phyloP scores from a whole-genome alignment of 2,888 invertebrate species.

The Caenorhabditis drosophilae region DNA sequence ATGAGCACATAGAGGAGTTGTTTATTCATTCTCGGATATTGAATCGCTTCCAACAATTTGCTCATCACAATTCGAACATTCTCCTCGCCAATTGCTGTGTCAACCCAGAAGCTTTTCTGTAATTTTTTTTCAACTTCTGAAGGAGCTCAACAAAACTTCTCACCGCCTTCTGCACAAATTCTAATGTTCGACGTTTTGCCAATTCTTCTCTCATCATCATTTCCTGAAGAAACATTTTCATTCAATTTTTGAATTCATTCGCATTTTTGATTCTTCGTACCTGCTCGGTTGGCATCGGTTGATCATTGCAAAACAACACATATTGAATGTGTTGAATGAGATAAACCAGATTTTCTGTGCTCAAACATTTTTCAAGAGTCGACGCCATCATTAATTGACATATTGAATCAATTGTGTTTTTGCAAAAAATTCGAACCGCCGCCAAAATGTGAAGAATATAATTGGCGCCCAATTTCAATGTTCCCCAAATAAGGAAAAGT shows the following conservation, averaged over 20 bases:
- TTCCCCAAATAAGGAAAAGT: conserved; percentile 22
- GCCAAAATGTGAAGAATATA: conserved; percentile 15
- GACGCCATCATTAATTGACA: conserved; percentile 5
- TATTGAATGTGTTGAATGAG: conserved; percentile 47
- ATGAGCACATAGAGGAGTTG: conserved; percentile 81
- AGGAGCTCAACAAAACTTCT: too few species aligned
- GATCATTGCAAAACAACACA: conserved; percentile 47
- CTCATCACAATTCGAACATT: conserved; percentile 28
- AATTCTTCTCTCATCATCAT: conserved; percentile 57
- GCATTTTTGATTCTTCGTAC: background rate
- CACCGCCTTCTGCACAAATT: conserved; percentile 38
- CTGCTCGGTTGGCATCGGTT: conserved; percentile 46
- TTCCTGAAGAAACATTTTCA: conserved; percentile 54
- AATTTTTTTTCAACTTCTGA: background rate
- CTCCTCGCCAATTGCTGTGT: conserved; percentile 34
- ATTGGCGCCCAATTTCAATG: conserved; percentile 7
- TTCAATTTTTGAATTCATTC: background rate
- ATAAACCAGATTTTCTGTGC: conserved; percentile 26
- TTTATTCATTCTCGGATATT: conserved; percentile 75
- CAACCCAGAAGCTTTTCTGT: conserved; percentile 36
- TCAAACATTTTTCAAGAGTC: conserved; percentile 15
- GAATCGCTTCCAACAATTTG: conserved; percentile 68
- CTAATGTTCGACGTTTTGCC: conserved; percentile 54
- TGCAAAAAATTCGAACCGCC: conserved; percentile 17
- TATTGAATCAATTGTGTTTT: conserved; percentile 13